Conservation (phyloP, 2,797 vertebrate genomes). For the Lophius americanus region DNA sequence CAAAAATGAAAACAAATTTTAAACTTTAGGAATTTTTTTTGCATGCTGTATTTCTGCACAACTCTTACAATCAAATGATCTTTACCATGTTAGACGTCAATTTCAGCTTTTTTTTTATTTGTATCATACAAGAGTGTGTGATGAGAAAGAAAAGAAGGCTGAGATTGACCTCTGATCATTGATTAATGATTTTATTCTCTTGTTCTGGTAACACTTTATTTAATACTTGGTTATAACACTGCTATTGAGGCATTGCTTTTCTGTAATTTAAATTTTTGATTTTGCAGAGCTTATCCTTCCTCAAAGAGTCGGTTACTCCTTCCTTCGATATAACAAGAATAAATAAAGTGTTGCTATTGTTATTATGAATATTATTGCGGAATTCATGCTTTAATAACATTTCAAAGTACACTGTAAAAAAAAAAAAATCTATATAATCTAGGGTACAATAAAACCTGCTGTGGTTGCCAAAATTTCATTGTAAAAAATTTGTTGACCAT, state of each 20-base stretch:
- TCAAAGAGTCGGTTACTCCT: background rate
- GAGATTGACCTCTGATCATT: constrained; percentile 43
- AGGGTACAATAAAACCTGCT: too few relatives aligned
- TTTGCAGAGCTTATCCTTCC: background rate
- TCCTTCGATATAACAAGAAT: constrained; percentile 16
- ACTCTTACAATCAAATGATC: constrained; percentile 18
- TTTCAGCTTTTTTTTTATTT: constrained; percentile 59
- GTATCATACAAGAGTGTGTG: constrained; percentile 26
- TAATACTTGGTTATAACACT: constrained; percentile 27
- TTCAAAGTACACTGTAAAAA: constrained; percentile 42
- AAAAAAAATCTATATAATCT: too few relatives aligned
- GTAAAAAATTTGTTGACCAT: too few relatives aligned
- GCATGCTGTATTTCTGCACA: constrained; percentile 50
- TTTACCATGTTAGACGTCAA: constrained; percentile 48
- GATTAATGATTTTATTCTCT: constrained; percentile 39
- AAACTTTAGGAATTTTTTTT: background rate
- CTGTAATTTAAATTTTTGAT: background rate
- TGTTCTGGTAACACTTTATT: constrained; percentile 69
- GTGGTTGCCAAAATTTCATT: too few relatives aligned
- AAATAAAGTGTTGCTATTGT: constrained; percentile 67
- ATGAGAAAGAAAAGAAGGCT: constrained; percentile 52
- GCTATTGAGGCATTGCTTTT: background rate
- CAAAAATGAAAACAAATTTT: background rate
- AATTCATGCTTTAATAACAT: constrained; percentile 70
- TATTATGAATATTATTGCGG: constrained; percentile 46